These are phyloP conservation scores for Macrophya alboannulata DNA, from an alignment of 2,888 invertebrate species.

Conservation along the genomic window DNA sequence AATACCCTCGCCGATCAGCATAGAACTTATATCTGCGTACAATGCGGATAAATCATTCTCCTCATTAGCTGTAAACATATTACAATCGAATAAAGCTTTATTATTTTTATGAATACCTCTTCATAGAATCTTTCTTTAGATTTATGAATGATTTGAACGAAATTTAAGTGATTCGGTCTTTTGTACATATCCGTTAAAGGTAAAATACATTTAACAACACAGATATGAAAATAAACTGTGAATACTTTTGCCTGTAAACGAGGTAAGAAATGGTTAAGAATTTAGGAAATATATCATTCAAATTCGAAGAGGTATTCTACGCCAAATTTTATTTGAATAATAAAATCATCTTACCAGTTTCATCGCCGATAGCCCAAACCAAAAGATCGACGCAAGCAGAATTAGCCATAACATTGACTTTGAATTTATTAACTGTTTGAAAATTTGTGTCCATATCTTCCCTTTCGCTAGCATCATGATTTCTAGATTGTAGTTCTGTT, in stretches of 20 bases:
- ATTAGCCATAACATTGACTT: conserved; percentile 97
- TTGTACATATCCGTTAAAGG: not conserved
- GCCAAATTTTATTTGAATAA: not conserved
- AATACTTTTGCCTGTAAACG: not conserved
- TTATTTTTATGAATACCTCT: conserved; percentile 22
- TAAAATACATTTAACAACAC: not conserved
- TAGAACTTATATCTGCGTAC: conserved; percentile 77
- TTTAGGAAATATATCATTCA: not conserved
- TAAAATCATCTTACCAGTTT: conserved; percentile 88
- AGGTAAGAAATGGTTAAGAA: not conserved
- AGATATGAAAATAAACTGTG: not conserved
- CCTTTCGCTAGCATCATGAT: conserved; percentile 92
- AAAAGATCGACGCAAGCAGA: conserved; percentile 98
- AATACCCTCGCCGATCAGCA: conserved; percentile 79
- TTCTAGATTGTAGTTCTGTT: conserved; percentile 93
- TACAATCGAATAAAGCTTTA: conserved; percentile 55
- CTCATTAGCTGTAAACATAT: conserved; percentile 76
- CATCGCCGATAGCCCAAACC: conserved; percentile 99
- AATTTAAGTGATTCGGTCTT: not conserved
- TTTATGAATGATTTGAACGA: not conserved
- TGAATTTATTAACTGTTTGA: conserved; percentile 93
- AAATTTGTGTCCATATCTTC: conserved; percentile 92
- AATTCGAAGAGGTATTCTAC: conserved; percentile 8
- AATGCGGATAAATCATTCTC: conserved; percentile 78
- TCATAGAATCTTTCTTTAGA: not conserved